These are phyloP conservation scores for Labeo calbasu DNA, from an alignment of 2,797 vertebrate genomes.

Conservation along the genomic window DNA sequence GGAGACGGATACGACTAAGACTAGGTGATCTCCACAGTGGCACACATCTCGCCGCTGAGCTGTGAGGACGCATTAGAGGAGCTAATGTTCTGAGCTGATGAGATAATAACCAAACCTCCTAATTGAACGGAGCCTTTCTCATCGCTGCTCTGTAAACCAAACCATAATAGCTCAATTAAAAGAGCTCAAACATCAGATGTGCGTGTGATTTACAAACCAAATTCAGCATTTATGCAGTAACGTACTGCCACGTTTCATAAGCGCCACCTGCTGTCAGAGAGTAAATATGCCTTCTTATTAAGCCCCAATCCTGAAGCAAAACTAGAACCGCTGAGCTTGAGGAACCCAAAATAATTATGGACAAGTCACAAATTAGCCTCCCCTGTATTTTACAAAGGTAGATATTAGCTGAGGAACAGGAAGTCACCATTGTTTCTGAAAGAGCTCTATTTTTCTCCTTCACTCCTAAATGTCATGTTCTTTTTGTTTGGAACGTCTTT, in stretches of 20 bases:
- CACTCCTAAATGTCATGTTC: constrained; percentile 44
- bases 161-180: constrained; percentile 43
- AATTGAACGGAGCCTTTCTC: neutral
- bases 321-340: neutral
- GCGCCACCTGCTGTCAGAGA: too few relatives aligned
- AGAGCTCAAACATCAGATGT: constrained; percentile 27
- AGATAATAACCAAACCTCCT: constrained; percentile 26
- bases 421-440: constrained; percentile 13
- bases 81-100: constrained; percentile 34
- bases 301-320: neutral
- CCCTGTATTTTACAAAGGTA: constrained; percentile 41
- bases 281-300: too few relatives aligned
- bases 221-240: too few relatives aligned
- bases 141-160: constrained; percentile 11
- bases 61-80: constrained; percentile 35
- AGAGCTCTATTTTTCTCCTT: constrained; percentile 31
- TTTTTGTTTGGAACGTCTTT: constrained; percentile 41
- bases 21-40: constrained; percentile 56
- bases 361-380: neutral
- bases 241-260: too few relatives aligned
- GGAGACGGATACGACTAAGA: neutral
- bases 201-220: neutral
- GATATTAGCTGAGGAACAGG: constrained; percentile 32
- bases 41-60: constrained; percentile 33
- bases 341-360: neutral